Evolutionary conservation across 2,797 vertebrate genomes (phyloP).

Genomic region (Syngnathus rostellatus): DNA sequence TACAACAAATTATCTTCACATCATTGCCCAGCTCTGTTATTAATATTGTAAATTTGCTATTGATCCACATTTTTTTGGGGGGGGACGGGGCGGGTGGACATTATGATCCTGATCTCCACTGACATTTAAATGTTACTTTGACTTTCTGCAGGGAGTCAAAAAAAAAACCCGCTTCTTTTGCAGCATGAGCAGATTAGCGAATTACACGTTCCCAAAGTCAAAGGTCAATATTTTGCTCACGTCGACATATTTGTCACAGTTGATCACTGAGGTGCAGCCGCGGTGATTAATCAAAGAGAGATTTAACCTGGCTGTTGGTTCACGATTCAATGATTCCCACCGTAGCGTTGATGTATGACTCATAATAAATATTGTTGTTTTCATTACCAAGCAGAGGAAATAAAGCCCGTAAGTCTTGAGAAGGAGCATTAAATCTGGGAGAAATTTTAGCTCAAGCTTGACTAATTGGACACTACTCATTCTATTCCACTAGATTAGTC

Average conservation of each 20-base stretch:
- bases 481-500: conserved; percentile 33
- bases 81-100: no score
- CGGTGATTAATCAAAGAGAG: conserved; percentile 49
- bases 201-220: conserved; percentile 36
- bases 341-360: conserved; percentile 47
- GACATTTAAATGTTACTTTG: conserved; percentile 49
- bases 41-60: conserved; percentile 2
- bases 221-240: conserved; percentile 41
- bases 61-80: not conserved
- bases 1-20: not conserved
- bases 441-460: conserved; percentile 23
- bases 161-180: conserved; percentile 31
- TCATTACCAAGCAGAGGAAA: conserved; percentile 41
- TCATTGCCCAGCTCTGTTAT: not conserved
- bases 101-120: conserved; percentile 17
- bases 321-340: conserved; percentile 40
- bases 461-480: conserved; percentile 23
- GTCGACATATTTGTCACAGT: conserved; percentile 22
- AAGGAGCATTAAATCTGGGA: conserved; percentile 30
- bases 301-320: conserved; percentile 41
- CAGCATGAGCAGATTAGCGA: conserved; percentile 24
- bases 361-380: conserved; percentile 49
- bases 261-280: conserved; percentile 33
- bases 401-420: conserved; percentile 26
- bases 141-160: conserved; percentile 12